Evolutionary conservation across 2,888 invertebrate species (phyloP), one percentile per base, ranked within the genome.

Genomic region (Ormyrus rosae): DNA sequence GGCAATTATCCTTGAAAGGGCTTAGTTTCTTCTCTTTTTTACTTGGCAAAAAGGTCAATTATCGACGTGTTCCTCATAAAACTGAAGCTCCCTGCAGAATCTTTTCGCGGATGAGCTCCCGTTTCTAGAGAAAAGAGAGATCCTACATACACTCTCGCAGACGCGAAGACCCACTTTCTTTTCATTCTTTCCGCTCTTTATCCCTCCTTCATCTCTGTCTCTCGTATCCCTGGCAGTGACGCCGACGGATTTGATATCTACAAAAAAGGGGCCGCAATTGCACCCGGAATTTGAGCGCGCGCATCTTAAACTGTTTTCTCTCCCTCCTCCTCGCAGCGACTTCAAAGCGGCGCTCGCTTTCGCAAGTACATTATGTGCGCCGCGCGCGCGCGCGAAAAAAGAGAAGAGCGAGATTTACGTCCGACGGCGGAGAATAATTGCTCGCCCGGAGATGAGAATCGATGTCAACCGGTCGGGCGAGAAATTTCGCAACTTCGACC

Each of bases 1-100:
- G 63, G 72, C 73, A 78, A 78, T 78, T 78, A 78, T 78, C 72
- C 68, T 63, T 56, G 48, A 73, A 73, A 73, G 68, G 51, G 56
- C 61, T 70, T 77, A 56, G 55, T 55, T 64, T 46, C 72, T 11
- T 9, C 63, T 45, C 61, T 46, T 72, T 55, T 64, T 70, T 11
- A 50, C 13, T 60, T 11, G 7, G 6, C 34, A 19, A 34, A 48
- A 7, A 65, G 55, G 19, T 11, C 78, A 78, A 78, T 78, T 78
- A 78, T 73, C 61, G 78, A 63, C 56, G 63, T 71, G 64, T 58
- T 70, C 64, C 48, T 60, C 11, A 64, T 67, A 56, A 56, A 64
- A 56, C 56, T 8, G 45, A 63, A 61, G 46, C 19, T 73, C 45
- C 7, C 5, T 51, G 6, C 11, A 68, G 56, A 65, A 65, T 55